Base-by-base conservation (phyloP, 2,113 vertebrate species). In the Taurulus bubalis region DNA sequence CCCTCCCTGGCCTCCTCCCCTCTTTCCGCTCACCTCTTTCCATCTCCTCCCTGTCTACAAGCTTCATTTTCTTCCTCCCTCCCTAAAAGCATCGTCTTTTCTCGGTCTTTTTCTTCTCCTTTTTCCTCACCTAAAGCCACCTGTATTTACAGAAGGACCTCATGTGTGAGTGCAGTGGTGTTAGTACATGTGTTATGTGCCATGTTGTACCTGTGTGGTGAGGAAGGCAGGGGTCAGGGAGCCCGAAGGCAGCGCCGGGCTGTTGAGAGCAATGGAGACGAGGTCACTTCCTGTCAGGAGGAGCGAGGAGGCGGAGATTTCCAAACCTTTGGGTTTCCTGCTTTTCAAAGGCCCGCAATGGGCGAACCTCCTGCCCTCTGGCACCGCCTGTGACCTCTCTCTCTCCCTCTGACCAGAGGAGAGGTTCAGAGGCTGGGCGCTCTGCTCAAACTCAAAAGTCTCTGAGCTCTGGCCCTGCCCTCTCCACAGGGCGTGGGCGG, bases 201-300 rank as follows among this genome's bases (percentile, higher is more conserved):
- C 9, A 18, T 14, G 45, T 64, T 45, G 68, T 91, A 98, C 97
- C 97, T 98, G 97, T 79, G 97, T 94, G 0, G 96, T 97, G 90
- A 98, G 96, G 91, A 98, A 97, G 89, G 97, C 96, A 38, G 97
- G 95, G 81, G 97, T 98, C 87, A 98, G 91, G 77, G 97, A 98
- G 47, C 97, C 97, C 0, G 97, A 98, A 16, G 97, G 97, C 69
- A 98, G 96, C 0, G 97, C 96, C 0, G 97, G 97, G 90, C 97
- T 98, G 93, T 97, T 98, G 87, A 98, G 96, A 60, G 97, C 97
- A 0, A 98, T 97, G 81, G 97, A 98, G 89, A 97, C 96, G 0
- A 98, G 92, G 82, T 98, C 97, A 6, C 94, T 96, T 94, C 96
- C 94, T 24, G 97, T 95, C 11, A 97, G 95, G 82, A 97, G 92